Percentiles rank a stretch among this genome's conserved stretches.
Conservation (phyloP, 2,888 invertebrate species). For the Ecliptopera silaceata region DNA sequence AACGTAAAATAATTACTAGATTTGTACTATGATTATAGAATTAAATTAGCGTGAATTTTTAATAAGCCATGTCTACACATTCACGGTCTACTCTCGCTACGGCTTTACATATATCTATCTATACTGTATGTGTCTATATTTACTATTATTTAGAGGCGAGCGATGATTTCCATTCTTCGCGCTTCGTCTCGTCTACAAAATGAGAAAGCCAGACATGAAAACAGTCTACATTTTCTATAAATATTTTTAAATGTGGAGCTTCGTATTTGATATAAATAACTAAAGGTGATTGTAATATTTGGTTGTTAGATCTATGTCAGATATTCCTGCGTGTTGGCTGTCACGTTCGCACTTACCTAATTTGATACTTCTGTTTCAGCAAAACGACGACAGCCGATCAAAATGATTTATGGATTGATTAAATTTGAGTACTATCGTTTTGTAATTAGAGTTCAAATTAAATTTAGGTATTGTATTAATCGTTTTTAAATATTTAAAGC, state of each 20-base stretch:
- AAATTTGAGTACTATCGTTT: neutral
- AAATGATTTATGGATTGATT: neutral
- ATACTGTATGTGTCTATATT: slow-evolving; percentile 20
- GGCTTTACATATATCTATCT: slow-evolving; percentile 1
- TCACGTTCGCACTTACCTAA: slow-evolving; percentile 6
- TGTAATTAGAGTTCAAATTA: neutral
- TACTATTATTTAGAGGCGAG: slow-evolving; percentile 51
- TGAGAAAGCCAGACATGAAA: slow-evolving; percentile 52
- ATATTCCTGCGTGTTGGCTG: neutral
- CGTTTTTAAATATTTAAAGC: no score
- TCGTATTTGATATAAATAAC: slow-evolving; percentile 14
- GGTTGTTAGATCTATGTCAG: neutral
- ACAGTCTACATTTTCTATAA: slow-evolving; percentile 30
- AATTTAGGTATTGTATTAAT: no score
- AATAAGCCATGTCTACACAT: neutral
- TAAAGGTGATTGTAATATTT: slow-evolving; percentile 11
- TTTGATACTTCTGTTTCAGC: neutral
- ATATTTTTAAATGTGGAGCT: slow-evolving; percentile 23
- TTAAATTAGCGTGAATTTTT: slow-evolving; percentile 11
- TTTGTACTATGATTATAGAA: slow-evolving; percentile 2
- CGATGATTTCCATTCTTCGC: slow-evolving; percentile 64
- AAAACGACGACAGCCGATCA: neutral
- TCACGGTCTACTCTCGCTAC: neutral
- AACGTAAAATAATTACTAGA: neutral
- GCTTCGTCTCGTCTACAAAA: slow-evolving; percentile 52